Base-by-base conservation (phyloP, 2,797 vertebrate genomes). In the Ceyx erithaca region DNA sequence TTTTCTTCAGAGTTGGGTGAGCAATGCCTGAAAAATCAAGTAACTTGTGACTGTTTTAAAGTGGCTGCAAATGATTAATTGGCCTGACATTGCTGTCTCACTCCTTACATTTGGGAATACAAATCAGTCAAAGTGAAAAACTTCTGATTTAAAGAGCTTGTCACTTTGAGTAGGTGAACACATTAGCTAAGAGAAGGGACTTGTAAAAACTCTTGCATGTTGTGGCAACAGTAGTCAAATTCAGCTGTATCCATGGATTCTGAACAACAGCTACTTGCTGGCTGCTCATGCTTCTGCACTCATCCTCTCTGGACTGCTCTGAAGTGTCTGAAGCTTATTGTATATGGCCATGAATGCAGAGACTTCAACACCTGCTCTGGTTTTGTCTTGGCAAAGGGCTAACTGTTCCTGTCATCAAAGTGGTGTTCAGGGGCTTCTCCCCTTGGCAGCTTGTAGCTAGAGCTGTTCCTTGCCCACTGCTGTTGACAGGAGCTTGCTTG, bases 401-500 rank as follows among this genome's bases (percentile, higher is more conserved):
- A 71, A 48, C 71, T 58, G 13, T 76, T 41, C 67, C 52, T 91
- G 67, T 73, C 73, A 37, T 40, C 68, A 69, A 62, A 63, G n/a
- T 41, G 62, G 15, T 62, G 18, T 61, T 94, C 55, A 57, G 75
- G 79, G 23, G 86, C 57, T 86, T 91, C 19, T 80, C 15, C 66
- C 41, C 35, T n/a, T 80, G 87, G 52, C 85, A 85, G 40, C 67
- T 73, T 3, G 8, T 70, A 88, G 10, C 75, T 91, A 26, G 59
- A 46, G 83, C 52, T 79, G 64, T 59, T 81, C 31, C 25, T 81
- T 25, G 54, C 63, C 48, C 41, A 11, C 61, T 70, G 57, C 64
- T 92, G 77, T 64, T 88, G 83, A 76, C 52, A 84, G 91, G 77
- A 89, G 10, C 33, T 77, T 58, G 68, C 30, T 77, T 58, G 68